Conservation (phyloP, 2,113 vertebrate species). For the human (Homo sapiens) region DNA sequence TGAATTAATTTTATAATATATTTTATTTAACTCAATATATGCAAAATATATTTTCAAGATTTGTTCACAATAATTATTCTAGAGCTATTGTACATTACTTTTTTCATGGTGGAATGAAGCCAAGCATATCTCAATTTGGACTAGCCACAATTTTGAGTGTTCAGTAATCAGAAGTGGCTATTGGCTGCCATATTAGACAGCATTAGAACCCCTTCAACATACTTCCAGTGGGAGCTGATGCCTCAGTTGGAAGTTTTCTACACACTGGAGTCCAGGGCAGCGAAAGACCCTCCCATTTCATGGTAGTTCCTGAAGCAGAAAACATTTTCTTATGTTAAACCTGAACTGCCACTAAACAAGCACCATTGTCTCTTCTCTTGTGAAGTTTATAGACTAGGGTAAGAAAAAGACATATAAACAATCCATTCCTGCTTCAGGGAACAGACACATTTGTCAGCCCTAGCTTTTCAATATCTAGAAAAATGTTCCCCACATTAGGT, state of each 20-base stretch:
- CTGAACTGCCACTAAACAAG: not conserved
- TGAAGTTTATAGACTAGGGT: not conserved
- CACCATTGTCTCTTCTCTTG: not conserved
- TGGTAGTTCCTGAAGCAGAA: not conserved
- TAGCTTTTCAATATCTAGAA: not conserved
- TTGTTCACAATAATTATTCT: not conserved
- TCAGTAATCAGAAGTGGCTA: not conserved
- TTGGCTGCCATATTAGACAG: not conserved
- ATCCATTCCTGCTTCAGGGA: not conserved
- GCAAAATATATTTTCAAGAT: conserved; percentile 31
- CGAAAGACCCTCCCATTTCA: not conserved
- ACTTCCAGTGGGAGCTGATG: not conserved
- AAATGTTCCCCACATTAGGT: not conserved
- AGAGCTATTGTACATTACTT: not conserved
- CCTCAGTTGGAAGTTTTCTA: not conserved
- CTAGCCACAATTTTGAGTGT: not conserved
- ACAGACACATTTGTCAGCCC: not conserved
- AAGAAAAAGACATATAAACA: not conserved
- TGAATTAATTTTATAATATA: not conserved
- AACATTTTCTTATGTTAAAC: not conserved
- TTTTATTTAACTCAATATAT: conserved; percentile 26
- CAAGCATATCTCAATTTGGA: not conserved
- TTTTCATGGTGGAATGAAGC: not conserved
- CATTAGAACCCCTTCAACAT: not conserved
- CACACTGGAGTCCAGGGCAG: not conserved